Evolutionary conservation across 2,888 invertebrate genomes (phyloP), one percentile per base, ranked within the genome.

Genomic region (Dolichomitus sp.): DNA sequence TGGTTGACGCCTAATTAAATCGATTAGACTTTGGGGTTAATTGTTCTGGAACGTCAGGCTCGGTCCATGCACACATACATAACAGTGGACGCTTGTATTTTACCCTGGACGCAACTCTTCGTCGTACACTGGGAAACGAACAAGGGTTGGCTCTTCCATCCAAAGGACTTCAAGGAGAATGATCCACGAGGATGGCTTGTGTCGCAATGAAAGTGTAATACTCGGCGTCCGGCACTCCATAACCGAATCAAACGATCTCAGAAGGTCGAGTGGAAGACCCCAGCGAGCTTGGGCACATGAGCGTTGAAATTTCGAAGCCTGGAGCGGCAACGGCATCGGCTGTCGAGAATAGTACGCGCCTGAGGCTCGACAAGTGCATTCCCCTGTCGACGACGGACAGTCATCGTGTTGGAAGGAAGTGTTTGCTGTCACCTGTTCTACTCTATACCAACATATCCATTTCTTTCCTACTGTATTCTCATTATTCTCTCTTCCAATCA

Each of bases 1-100:
- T 77, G 86, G 85, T 76, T 81, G 89, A 88, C 89, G 89, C 89
- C 88, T 91, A 90, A 92, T 92, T 89, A 90, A 91, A 92, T 89
- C 90, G 89, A 92, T 92, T 92, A 90, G 90, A 91, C 91, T 91
- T 92, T 92, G 88, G 90, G 88, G 90, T 91, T 92, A 90, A 92
- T 91, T 90, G 91, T 92, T 92, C 90, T 91, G 91, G 92, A 92
- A 92, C 87, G 89, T 81, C 87, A 88, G 81, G 85, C 84, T 87
- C 79, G 84, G 42, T 19, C 52, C 30, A 48, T n/a, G 57, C 17
- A 54, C 72, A 48, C 45, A 77, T 70, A 81, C 69, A 42, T 72
- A 37, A 30, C 79, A 52, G 48, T 61, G 37, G 50, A 50, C 37
- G 42, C 63, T 12, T 19, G 52, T 63, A 11, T 48, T 50, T n/a